Base-by-base conservation (phyloP, 2,113 vertebrate species). In the Tupaia tana region DNA sequence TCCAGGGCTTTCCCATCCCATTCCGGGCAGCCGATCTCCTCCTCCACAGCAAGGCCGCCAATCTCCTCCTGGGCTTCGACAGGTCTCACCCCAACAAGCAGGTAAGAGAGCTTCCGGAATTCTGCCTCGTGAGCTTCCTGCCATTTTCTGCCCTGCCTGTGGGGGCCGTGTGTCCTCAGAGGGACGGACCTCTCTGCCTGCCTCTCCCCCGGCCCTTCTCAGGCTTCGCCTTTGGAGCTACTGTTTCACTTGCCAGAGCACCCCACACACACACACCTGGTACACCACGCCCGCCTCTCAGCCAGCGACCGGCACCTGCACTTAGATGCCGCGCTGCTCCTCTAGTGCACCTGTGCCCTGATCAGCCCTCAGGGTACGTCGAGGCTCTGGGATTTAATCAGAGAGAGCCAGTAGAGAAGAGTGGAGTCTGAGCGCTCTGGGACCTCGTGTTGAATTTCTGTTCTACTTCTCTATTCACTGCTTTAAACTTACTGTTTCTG, bases 1-100 rank as follows among this genome's bases (percentile, higher is more conserved):
- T 99, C 12, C 99, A 99, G 71, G 99, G 99, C 88, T 99, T 99
- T 98, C 97, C 99, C 0, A 98, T 99, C 59, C 99, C 99, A 7
- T 99, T 99, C 98, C 98, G 98, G 96, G 99, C 99, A 0, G 99
- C 99, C 0, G 99, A 99, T 66, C 99, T 99, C 90, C 99, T 99
- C 54, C 98, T 99, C 73, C 99, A 99, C 89, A 98, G 98, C 97
- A 98, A 98, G n/a, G 98, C 94, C 31, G 97, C 99, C 63, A 98
- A 97, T 97, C 99, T 99, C 58, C 99, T 99, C 67, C 93, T 99
- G 87, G 99, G 99, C 75, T 99, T 99, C 0, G 99, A 99, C 98
- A 97, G 98, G 91, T 99, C 99, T 43, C 99, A 99, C 95, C 99
- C 99, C 25, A 99, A 99, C 97, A 99, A 99, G 89, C 99, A 99